Evolutionary conservation across 2,888 invertebrate species (phyloP), one percentile per base, ranked within the genome.

Genomic region (Antheraea yamamai): DNA sequence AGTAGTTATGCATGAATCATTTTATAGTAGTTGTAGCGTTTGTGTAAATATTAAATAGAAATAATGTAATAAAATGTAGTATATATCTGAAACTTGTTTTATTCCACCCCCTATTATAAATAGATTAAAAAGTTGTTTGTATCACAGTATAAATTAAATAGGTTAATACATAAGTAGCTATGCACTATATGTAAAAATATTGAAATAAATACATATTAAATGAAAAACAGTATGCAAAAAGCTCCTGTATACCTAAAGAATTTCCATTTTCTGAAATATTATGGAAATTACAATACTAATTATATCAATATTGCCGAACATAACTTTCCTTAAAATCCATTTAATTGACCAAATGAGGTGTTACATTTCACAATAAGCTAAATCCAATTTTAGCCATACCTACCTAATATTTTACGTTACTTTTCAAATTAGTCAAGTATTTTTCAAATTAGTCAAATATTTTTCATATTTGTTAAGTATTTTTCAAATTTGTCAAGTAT

Each of bases 31-130:
- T 70, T 81, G 79, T 76, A 84, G 81, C 81, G 78, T 79, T 82
- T 79, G 72, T 87, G 87, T 87, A 87, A 82, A 87, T 87, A 87
- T 70, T 35, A 20, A 70, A n/a, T 75, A 83, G 82, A 76, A 81
- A 81, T 74, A 81, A 83, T 76, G 78, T 80, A 85, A 82, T 83
- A 79, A 82, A 84, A 77, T 77, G 77, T 79, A 82, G 81, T 75
- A 78, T 75, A 74, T 72, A 80, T 68, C 73, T 4, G 30, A 14
- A 14, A 76, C 64, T 83, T 76, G 81, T 84, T 85, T 85, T 80
- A 81, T 82, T 83, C 16, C 64, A 71, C 35, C 61, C n/a, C 14
- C 26, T n/a, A 68, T 51, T 23, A 64, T 26, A 26, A 51, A 55
- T 52, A 30, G 16, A 68, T 52, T 74, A 68, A 66, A 74, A n/a